Evolutionary conservation across 2,113 vertebrate species (phyloP).

Genomic region (Calypte anna): DNA sequence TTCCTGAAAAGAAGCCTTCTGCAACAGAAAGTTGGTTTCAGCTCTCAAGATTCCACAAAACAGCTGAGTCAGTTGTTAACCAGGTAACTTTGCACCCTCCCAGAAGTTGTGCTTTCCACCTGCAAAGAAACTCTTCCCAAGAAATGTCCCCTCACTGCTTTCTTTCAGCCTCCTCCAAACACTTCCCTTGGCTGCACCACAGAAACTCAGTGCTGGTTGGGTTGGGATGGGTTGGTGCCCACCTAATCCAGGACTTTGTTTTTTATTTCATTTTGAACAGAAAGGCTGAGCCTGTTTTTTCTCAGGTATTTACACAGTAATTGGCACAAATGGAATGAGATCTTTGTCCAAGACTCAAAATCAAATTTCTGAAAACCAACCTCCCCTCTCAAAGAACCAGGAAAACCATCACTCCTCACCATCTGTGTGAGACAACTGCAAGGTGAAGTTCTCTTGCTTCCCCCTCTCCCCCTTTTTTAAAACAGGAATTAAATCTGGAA

Average conservation of each 20-base stretch:
- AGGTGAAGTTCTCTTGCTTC: background rate
- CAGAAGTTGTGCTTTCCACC: background rate
- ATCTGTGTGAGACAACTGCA: accelerated
- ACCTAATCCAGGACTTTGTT: background rate
- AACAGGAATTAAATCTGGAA: background rate
- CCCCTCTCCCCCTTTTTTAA: accelerated
- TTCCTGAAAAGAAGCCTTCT: background rate
- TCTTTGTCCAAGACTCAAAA: background rate
- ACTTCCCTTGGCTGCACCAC: background rate
- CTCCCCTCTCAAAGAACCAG: background rate
- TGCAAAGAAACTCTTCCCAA: background rate
- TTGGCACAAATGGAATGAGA: background rate
- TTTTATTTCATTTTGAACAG: background rate
- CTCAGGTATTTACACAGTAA: background rate
- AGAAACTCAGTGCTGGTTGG: accelerated
- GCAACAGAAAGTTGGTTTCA: background rate
- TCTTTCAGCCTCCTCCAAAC: background rate
- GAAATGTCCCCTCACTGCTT: background rate
- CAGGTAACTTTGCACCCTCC: background rate
- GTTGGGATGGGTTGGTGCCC: background rate
- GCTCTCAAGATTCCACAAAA: background rate
- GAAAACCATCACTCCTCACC: background rate
- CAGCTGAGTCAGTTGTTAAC: background rate
- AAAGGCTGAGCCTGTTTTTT: background rate
- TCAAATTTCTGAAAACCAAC: background rate